phyloP scores from a whole-genome alignment of 1,140 invertebrate genomes.

The Eurosta solidaginis region DNA sequence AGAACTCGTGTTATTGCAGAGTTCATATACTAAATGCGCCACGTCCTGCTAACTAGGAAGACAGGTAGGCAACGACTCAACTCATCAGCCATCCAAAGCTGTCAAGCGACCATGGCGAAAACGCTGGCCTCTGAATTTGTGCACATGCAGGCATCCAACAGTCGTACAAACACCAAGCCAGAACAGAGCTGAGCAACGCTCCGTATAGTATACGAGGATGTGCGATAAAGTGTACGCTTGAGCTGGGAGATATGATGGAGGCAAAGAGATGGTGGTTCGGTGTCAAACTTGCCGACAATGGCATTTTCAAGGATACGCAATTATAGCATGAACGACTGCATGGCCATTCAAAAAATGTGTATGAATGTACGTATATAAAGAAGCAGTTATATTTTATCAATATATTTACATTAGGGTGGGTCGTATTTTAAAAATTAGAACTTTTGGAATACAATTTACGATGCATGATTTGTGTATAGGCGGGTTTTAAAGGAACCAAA shows the following conservation, averaged over 20 bases:
- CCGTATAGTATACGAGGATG: too few species aligned
- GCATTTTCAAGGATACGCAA: slow-evolving; percentile 23
- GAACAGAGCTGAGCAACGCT: background rate
- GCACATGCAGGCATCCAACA: background rate
- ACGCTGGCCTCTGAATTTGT: background rate
- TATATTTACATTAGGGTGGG: too few species aligned
- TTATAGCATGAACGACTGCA: slow-evolving; percentile 17
- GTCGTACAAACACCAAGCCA: background rate
- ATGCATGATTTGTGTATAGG: too few species aligned
- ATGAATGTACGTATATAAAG: background rate
- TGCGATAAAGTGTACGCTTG: background rate
- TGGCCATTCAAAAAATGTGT: background rate
- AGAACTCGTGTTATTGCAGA: background rate
- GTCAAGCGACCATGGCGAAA: background rate
- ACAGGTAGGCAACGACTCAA: too few species aligned
- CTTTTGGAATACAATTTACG: too few species aligned
- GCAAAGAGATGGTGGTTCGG: background rate
- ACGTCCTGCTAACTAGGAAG: background rate
- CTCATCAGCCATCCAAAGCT: background rate
- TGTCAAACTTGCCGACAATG: background rate
- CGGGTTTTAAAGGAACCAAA: too few species aligned
- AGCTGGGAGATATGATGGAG: background rate
- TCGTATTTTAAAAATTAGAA: too few species aligned
- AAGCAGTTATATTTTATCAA: too few species aligned
- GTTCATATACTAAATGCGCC: too few species aligned